Percentiles rank a stretch among this genome's conserved stretches.
Evolutionary conservation across 2,888 invertebrate species (phyloP).

Genomic region (Macrosiphum euphorbiae): DNA sequence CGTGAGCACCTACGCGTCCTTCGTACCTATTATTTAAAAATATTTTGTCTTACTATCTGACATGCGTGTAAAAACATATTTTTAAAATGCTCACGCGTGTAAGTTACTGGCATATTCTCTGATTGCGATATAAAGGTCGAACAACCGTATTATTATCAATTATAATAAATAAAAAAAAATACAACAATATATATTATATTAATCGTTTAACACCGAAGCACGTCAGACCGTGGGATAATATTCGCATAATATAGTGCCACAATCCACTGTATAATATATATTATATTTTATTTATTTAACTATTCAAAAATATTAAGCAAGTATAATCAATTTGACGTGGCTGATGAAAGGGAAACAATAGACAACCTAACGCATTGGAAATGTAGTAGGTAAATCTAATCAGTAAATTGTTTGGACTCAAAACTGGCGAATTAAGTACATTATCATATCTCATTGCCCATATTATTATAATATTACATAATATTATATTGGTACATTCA

Average conservation of each 20-base stretch:
- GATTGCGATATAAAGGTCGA: slow-evolving; percentile 20
- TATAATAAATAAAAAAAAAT: not conserved
- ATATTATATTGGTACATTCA: not conserved
- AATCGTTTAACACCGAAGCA: slow-evolving; percentile 13
- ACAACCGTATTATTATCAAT: not conserved
- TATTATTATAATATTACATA: not conserved
- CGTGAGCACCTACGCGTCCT: not conserved
- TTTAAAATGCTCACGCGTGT: slow-evolving; percentile 13
- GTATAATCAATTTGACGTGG: not conserved
- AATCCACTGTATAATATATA: not conserved
- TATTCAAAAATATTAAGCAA: not conserved
- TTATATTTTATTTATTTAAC: not conserved
- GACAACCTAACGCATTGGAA: not conserved
- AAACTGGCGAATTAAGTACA: not conserved
- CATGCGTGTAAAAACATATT: not conserved
- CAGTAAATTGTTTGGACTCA: not conserved
- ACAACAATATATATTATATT: not conserved
- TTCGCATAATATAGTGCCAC: not conserved
- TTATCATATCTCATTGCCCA: not conserved
- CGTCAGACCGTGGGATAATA: slow-evolving; percentile 13
- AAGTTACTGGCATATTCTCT: not conserved
- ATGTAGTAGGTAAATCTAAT: slow-evolving; percentile 9
- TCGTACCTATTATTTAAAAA: not conserved
- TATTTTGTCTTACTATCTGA: not conserved
- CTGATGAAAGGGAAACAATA: not conserved